These are phyloP conservation scores for Thunnus thynnus DNA, from an alignment of 2,113 vertebrate genomes.

Conservation along the genomic window DNA sequence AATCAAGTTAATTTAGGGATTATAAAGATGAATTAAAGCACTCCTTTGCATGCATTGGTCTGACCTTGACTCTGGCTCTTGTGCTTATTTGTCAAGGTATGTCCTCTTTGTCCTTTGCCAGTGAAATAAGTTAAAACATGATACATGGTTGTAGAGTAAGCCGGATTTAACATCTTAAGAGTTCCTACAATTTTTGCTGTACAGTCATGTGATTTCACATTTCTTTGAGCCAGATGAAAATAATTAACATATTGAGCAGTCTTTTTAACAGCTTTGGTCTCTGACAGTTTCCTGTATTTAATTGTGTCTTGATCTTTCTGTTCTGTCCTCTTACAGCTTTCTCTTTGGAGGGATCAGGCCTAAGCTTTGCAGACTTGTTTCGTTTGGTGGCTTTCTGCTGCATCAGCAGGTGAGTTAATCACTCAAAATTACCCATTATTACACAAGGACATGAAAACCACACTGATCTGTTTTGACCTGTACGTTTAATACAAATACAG, in stretches of 20 bases:
- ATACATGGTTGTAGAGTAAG: background rate
- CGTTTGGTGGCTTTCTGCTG: conserved; percentile 97
- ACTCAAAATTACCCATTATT: background rate
- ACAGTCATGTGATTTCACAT: too few relatives aligned
- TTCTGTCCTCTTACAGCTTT: conserved; percentile 86
- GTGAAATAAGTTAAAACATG: background rate
- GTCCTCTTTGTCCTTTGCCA: background rate
- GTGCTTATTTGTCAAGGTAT: background rate
- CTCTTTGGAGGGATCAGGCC: conserved; percentile 94
- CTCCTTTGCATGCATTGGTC: too few relatives aligned
- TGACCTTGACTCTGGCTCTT: background rate
- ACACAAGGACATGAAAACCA: background rate
- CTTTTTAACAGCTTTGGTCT: too few relatives aligned
- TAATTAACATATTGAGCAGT: too few relatives aligned
- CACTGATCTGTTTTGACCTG: background rate
- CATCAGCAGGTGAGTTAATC: conserved; percentile 93
- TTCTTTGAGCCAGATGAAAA: too few relatives aligned
- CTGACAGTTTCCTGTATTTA: too few relatives aligned
- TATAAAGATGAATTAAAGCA: background rate
- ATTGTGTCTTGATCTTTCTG: background rate
- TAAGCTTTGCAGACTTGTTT: conserved; percentile 97
- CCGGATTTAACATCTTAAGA: background rate
- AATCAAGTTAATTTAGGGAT: background rate
- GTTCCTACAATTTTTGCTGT: too few relatives aligned
- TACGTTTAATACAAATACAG: background rate